Percentiles rank a stretch among this genome's conserved stretches.
These are phyloP conservation scores for Xylocampa areola DNA, from an alignment of 2,888 invertebrate genomes.

Conservation along the genomic window DNA sequence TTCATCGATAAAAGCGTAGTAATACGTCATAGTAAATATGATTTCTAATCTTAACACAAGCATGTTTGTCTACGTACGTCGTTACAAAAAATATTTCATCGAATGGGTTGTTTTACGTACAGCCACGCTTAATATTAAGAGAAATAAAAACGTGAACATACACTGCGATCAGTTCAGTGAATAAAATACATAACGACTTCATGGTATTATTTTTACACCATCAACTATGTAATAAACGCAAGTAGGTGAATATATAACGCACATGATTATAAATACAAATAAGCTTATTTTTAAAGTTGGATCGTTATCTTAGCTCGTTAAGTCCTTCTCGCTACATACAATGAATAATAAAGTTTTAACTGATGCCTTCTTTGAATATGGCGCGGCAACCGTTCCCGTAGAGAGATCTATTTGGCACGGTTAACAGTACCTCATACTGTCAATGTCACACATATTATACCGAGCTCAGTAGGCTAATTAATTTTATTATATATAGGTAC, in stretches of 20 bases:
- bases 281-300: conserved; percentile 54
- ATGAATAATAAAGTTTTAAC: conserved; percentile 82
- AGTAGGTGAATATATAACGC: conserved; percentile 32
- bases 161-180: conserved; percentile 11
- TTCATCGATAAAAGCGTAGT: conserved; percentile 21
- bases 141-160: neutral
- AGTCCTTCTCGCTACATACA: conserved; percentile 65
- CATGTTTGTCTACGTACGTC: neutral
- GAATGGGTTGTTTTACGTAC: neutral
- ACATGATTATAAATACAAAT: conserved; percentile 51
- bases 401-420: conserved; percentile 73
- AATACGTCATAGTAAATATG: conserved; percentile 18
- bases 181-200: conserved; percentile 2
- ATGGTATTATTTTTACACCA: conserved; percentile 22
- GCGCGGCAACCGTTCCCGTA: conserved; percentile 56
- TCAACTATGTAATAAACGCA: conserved; percentile 24
- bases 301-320: conserved; percentile 56
- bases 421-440: conserved; percentile 77
- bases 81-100: neutral
- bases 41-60: neutral
- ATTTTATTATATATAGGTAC: conserved; percentile 21
- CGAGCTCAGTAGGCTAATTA: conserved; percentile 50
- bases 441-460: conserved; percentile 70
- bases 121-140: neutral
- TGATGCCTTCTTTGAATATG: conserved; percentile 74